Conservation (phyloP, 2,113 vertebrate genomes). For the Maylandia zebra region DNA sequence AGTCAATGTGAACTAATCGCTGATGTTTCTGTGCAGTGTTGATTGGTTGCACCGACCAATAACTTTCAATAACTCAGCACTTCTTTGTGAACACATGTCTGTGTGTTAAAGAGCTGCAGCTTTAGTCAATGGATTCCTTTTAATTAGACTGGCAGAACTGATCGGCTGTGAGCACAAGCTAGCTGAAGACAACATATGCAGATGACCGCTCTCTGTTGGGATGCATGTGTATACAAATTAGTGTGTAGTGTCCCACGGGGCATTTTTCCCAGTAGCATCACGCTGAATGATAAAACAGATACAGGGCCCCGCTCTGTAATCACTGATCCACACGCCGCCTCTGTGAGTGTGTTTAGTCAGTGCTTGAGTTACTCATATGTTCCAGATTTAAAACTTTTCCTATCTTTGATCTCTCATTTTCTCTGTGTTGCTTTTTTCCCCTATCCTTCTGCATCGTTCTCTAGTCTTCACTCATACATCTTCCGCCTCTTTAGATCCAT, state of each 20-base stretch:
- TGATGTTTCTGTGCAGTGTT: not conserved
- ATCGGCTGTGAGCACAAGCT: not conserved
- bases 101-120: not conserved
- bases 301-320: not conserved
- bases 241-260: not conserved
- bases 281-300: not conserved
- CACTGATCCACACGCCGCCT: not conserved
- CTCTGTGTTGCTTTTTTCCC: rapidly evolving
- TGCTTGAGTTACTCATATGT: not conserved
- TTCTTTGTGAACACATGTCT: not conserved
- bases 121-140: constrained; percentile 15
- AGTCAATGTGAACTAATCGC: not conserved
- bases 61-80: not conserved
- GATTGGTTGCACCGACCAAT: not conserved
- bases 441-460: not conserved
- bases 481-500: not conserved
- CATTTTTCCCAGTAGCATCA: not conserved
- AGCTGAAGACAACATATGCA: not conserved
- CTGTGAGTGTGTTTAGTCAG: not conserved
- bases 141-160: constrained; percentile 35
- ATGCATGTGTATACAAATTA: not conserved
- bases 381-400: not conserved
- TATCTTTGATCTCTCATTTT: not conserved
- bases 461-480: not conserved
- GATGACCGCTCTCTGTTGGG: not conserved